Percentiles rank a stretch among this genome's conserved stretches.
These are phyloP conservation scores for Hylomyscus alleni DNA, from an alignment of 2,797 vertebrate species.

Conservation along the genomic window DNA sequence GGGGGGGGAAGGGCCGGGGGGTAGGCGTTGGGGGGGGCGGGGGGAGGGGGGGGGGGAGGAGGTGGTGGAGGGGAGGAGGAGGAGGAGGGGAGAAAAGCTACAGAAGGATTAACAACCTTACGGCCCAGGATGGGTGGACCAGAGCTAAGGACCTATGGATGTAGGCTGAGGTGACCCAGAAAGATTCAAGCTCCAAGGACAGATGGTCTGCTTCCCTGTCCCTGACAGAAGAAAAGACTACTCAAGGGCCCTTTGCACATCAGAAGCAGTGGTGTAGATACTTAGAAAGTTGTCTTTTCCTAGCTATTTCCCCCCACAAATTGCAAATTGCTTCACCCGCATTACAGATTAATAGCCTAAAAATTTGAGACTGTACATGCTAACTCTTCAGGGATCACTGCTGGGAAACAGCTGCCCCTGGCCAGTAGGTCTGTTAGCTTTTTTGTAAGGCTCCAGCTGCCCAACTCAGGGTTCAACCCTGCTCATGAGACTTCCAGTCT, in stretches of 20 bases:
- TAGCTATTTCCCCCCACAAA: conserved; percentile 85
- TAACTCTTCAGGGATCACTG: conserved; percentile 80
- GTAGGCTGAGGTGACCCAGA: conserved; percentile 53
- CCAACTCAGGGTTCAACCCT: conserved; percentile 61
- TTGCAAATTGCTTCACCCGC: conserved; percentile 85
- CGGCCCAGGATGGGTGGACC: conserved; percentile 21
- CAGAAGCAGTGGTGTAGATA: conserved; percentile 82
- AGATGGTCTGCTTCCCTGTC: conserved; percentile 8
- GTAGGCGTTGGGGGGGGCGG: too few species aligned
- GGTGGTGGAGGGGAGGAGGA: too few species aligned
- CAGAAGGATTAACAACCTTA: conserved; percentile 77
- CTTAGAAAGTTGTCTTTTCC: conserved; percentile 79
- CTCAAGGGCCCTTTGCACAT: conserved; percentile 75
- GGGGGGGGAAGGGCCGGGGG: too few species aligned
- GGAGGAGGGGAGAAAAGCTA: conserved; percentile 79
- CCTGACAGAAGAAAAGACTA: conserved; percentile 54
- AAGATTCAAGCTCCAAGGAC: conserved; percentile 53
- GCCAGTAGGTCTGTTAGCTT: conserved; percentile 22
- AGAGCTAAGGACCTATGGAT: conserved; percentile 43
- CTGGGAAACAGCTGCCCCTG: conserved; percentile 58
- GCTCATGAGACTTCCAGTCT: conserved; percentile 53
- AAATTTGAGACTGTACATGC: conserved; percentile 79
- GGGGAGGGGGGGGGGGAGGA: too few species aligned
- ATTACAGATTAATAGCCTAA: conserved; percentile 86
- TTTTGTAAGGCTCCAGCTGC: conserved; percentile 57